Percentiles rank a stretch among this genome's conserved stretches.
Conservation (phyloP, 2,797 vertebrate genomes). For the Alouatta caraya region DNA sequence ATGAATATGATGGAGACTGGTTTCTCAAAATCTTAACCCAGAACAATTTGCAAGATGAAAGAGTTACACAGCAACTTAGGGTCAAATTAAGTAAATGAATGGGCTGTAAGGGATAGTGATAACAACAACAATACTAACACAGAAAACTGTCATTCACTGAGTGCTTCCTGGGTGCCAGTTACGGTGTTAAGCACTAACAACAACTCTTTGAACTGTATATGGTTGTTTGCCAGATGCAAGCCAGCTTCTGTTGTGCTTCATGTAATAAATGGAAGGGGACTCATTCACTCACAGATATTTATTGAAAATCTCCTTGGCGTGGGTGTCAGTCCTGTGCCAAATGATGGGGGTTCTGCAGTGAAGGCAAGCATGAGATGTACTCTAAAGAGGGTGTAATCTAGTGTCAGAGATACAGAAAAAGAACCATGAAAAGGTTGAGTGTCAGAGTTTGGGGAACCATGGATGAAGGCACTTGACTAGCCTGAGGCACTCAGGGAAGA, state of each 20-base stretch:
- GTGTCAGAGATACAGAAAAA: neutral
- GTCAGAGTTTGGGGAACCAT: neutral
- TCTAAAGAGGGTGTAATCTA: neutral
- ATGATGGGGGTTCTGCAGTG: neutral
- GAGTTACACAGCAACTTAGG: neutral
- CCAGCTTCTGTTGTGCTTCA: neutral
- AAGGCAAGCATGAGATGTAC: neutral
- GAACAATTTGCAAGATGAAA: neutral
- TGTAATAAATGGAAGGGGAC: neutral
- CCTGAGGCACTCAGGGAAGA: neutral
- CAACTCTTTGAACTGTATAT: neutral
- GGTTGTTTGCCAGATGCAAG: neutral
- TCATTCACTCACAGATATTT: neutral
- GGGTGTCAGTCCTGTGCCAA: neutral
- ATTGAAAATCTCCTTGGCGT: neutral
- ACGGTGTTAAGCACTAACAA: neutral
- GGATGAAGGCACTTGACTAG: neutral
- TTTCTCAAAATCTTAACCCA: neutral
- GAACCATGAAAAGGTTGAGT: neutral
- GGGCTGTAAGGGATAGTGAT: neutral
- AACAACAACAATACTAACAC: neutral
- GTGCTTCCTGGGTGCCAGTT: neutral
- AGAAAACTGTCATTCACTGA: neutral
- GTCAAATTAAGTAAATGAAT: neutral
- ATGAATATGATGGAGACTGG: neutral